Base-by-base conservation (phyloP, 2,113 vertebrate genomes). In the Embiotoca jacksoni region DNA sequence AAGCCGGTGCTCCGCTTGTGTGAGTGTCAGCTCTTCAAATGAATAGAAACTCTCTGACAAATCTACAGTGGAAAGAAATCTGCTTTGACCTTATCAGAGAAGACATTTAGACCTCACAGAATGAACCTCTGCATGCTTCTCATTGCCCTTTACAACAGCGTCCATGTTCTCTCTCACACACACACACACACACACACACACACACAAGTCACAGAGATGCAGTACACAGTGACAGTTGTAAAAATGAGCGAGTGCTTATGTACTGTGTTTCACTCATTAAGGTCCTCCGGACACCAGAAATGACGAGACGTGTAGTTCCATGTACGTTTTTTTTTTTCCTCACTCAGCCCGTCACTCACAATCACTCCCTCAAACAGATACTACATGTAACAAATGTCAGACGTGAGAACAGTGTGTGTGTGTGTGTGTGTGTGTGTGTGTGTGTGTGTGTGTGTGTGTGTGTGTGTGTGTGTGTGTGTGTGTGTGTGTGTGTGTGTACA, bases 51-150 rank as follows among this genome's bases (percentile, higher is more conserved):
- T 85, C 83, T 59, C 39, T 64, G 74, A 77, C 64, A 70, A 58
- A 63, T 64, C 61, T 36, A 54, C 49, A 56, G 66, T 39, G 13
- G 41, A 60, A 80, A 72, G 69, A 84, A 62, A 73, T 58, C 50
- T 52, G 52, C 9, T 83, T 86, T 92, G 88, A 93, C 92, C 92
- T 94, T 92, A 72, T 89, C 89, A 75, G 76, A 76, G 71, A 70
- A 92, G 92, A 90, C 86, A 91, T 89, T 87, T 82, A 72, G 71
- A 83, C 76, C 36, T 81, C 69, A 49, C 78, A 77, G 79, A 80
- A 89, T 56, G 60, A 83, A 72, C 56, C 8, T 61, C 78, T 86
- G 90, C 93, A 92, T 81, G 88, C 64, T 70, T 86, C 88, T 60
- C 82, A 76, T 92, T 93, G 91, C 80, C 92, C 92, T 94, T 90